A percentile compares a stretch with the other conserved stretches of the same genome.
These are phyloP conservation scores for Ophioninae sp. DNA, from an alignment of 2,888 invertebrate genomes.

Conservation along the genomic window DNA sequence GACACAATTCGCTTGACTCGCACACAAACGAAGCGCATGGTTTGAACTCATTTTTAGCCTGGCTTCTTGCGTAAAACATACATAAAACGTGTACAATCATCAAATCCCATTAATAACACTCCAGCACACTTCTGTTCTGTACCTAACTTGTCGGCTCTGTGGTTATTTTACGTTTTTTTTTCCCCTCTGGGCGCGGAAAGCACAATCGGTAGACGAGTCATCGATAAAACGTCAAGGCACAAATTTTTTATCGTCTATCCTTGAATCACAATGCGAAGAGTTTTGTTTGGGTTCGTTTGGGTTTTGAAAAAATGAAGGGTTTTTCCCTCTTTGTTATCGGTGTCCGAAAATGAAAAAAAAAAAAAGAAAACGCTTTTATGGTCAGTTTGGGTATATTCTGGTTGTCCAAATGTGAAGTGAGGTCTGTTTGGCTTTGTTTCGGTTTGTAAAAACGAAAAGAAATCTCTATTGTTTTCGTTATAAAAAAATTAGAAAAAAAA, in stretches of 20 bases:
- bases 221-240: not conserved
- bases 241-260: too few relatives aligned
- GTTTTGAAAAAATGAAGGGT: too few relatives aligned
- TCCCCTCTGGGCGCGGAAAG: slow-evolving; percentile 31
- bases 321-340: too few relatives aligned
- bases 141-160: slow-evolving; percentile 58
- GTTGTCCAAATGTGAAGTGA: not conserved
- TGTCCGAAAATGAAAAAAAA: too few relatives aligned
- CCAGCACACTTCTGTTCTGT: slow-evolving; percentile 52
- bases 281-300: too few relatives aligned
- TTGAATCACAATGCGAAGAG: too few relatives aligned
- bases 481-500: not conserved
- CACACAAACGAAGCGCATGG: slow-evolving; percentile 72
- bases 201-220: slow-evolving; percentile 23
- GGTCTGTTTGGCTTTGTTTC: not conserved
- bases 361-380: too few relatives aligned
- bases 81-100: slow-evolving; percentile 56
- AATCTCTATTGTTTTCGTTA: not conserved
- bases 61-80: slow-evolving; percentile 71
- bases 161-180: slow-evolving; percentile 20
- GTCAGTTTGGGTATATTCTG: not conserved
- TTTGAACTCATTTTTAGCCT: slow-evolving; percentile 71
- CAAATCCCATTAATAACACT: slow-evolving; percentile 52
- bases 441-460: not conserved
- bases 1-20: slow-evolving; percentile 68